phyloP scores from a whole-genome alignment of 2,113 vertebrate species.

The Emydocephalus ijimae region DNA sequence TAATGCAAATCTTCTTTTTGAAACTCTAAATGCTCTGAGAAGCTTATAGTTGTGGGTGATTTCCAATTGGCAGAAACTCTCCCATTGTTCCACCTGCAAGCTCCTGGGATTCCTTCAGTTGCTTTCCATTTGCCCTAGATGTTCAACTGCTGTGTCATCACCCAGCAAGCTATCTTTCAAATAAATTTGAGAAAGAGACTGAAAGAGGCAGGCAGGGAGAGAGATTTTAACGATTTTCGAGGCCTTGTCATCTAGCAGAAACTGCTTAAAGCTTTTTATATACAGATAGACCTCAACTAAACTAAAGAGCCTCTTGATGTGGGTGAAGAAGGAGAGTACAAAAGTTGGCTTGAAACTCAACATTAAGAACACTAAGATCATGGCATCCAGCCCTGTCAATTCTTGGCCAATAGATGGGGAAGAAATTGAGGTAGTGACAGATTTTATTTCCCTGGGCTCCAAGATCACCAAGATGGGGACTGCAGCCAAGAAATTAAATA shows the following conservation, averaged over 20 bases:
- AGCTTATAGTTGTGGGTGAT: neutral
- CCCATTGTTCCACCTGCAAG: neutral
- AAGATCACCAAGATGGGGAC: too few species aligned
- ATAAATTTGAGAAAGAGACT: neutral
- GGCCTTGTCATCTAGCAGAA: neutral
- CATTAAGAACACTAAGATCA: too few species aligned
- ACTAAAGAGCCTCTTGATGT: too few species aligned
- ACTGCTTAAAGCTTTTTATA: neutral
- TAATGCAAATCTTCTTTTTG: neutral
- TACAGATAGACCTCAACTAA: neutral
- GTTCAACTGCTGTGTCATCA: neutral
- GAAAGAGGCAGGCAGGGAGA: neutral
- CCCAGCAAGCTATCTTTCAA: neutral
- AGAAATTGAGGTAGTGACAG: too few species aligned
- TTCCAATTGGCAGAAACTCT: neutral
- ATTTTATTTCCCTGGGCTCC: too few species aligned
- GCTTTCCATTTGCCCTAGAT: neutral
- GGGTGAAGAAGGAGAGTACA: too few species aligned
- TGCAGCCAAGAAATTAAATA: too few species aligned
- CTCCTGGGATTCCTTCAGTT: neutral
- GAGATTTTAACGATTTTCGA: neutral
- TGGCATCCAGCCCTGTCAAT: too few species aligned
- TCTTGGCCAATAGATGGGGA: too few species aligned
- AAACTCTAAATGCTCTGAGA: neutral
- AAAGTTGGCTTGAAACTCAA: too few species aligned